Evolutionary conservation across 2,113 vertebrate genomes (phyloP), one percentile per base, ranked within the genome.

Genomic region (Rhinolophus ferrumequinum): DNA sequence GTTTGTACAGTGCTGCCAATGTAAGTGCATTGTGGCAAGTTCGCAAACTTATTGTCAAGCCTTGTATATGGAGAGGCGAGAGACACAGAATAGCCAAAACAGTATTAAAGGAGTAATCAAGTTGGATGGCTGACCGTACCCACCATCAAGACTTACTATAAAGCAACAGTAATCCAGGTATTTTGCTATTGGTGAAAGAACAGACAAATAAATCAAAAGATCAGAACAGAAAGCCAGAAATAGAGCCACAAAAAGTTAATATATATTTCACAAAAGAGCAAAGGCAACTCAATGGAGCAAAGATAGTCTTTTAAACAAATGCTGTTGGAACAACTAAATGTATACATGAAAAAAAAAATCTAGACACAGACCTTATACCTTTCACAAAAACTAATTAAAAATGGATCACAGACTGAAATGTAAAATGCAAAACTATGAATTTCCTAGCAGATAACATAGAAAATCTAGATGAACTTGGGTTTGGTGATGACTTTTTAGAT

Each of bases 401-500:
- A 62, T 64, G 5, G 35, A 73, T 62, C 47, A 72, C 0, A 72
- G 44, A 72, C 21, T 19, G 52, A 94, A 72, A 62, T 26, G 5
- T 81, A 73, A 94, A 60, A 64, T 21, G 16, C 38, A 69, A 79
- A 93, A 67, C 62, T 77, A 60, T 41, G 41, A 52, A 72, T 81
- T 62, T 64, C 54, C 66, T 64, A 88, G 41, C 62, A 0, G 6
- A 60, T 33, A 80, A 47, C 60, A 87, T 2, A 72, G 54, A 80
- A 72, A 72, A 72, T 41, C 54, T 52, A 52, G n/a, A 70, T 62
- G 41, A 81, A n/a, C 7, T 41, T 88, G 66, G 50, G 22, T 58
- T 87, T 87, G 60, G 12, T 67, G 35, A 58, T 87, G 44, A 92
- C 19, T 81, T 88, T 44, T 88, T 44, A 94, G 54, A 88, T 80